These are phyloP conservation scores for Rhynchophorus ferrugineus DNA, from an alignment of 1,140 invertebrate species.

Conservation along the genomic window DNA sequence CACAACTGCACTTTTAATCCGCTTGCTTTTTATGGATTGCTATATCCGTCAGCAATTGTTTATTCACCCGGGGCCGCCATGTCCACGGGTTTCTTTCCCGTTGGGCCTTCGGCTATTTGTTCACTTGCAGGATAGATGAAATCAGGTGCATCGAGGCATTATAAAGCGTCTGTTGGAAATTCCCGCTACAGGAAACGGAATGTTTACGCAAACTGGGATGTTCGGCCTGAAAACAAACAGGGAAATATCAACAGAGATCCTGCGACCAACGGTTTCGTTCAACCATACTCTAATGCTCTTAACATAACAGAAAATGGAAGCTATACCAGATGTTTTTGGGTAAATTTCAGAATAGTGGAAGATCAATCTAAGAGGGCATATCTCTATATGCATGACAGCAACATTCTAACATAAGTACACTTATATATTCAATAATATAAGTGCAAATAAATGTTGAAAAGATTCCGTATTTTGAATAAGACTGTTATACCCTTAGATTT, in stretches of 20 bases:
- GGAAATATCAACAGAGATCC: slow-evolving; percentile 8
- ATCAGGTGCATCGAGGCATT: slow-evolving; percentile 4
- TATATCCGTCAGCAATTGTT: too few species aligned
- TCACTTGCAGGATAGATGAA: background rate
- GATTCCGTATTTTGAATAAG: too few species aligned
- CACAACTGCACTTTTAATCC: too few species aligned
- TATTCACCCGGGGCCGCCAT: too few species aligned
- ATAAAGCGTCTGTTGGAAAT: background rate
- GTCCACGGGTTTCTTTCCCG: background rate
- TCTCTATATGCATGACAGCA: too few species aligned
- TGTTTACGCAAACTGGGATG: slow-evolving; percentile 7
- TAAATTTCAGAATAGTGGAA: background rate
- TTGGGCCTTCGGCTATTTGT: background rate
- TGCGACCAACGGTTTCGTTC: background rate
- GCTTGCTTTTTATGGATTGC: too few species aligned
- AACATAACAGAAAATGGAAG: slow-evolving; percentile 7
- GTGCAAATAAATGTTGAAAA: too few species aligned
- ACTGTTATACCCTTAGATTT: too few species aligned
- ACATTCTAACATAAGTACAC: too few species aligned
- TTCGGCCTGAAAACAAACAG: slow-evolving; percentile 7
- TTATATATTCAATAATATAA: too few species aligned
- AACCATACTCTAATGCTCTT: slow-evolving; percentile 5
- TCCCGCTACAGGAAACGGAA: slow-evolving; percentile 1
- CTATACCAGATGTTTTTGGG: background rate
- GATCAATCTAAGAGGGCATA: too few species aligned